Base-by-base conservation (phyloP, 2,113 vertebrate genomes). In the Callionymus lyra region DNA sequence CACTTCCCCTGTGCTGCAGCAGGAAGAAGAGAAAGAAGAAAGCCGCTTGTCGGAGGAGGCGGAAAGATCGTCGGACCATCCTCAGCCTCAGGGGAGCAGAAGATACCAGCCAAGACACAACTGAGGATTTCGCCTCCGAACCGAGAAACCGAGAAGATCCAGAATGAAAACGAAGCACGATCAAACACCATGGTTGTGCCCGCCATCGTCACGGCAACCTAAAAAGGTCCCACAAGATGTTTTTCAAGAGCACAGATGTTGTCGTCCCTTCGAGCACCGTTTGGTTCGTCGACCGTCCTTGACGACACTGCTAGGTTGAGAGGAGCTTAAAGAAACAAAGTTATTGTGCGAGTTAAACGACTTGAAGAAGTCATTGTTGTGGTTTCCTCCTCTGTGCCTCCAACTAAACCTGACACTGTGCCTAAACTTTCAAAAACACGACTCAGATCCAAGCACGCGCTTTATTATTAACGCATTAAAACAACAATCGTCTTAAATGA, bases 41-140 rank as follows among this genome's bases (percentile, higher is more conserved):
- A 91, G 84, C 57, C 86, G 76, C 11, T 82, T 92, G 81, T 91
- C 92, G 13, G 92, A 96, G 68, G 89, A 86, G 82, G 90, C 89
- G 1, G 91, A 95, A 64, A 87, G 76, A 44, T 72, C 71, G 34
- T 88, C 88, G 16, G 83, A 86, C 49, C 84, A 87, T 18, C 74
- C 84, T 19, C 84, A 74, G 53, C 75, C 68, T 36, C 81, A 77
- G 13, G 74, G 76, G 9, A n/a, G n/a, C n/a, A n/a, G 84, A 67
- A 42, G 65, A 49, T 74, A 14, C 42, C 47, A 0, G 27, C 85
- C 11, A 68, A 63, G 44, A 69, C 76, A 1, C 73, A 84, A 15
- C 85, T 56, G n/a, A 27, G 21, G 21, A 27, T 17, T 38, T 75
- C 12, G 66, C 62, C 8, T 27, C 85, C 12, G n/a, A n/a, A n/a